These are phyloP conservation scores for Agonopterix heracliana DNA, from an alignment of 2,888 invertebrate genomes.

Conservation along the genomic window DNA sequence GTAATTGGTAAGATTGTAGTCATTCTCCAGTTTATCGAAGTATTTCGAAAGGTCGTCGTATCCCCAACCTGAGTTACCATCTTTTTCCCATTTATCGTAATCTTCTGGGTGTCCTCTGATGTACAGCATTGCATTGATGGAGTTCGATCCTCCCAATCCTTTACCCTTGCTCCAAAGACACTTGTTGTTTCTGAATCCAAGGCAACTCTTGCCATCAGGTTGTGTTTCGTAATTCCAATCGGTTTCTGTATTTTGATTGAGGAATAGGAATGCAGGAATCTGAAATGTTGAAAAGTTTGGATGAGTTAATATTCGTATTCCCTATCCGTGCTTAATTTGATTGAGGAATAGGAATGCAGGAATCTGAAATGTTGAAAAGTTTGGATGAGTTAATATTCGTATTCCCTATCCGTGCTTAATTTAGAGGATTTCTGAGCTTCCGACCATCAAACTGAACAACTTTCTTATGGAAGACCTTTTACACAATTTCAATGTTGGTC, in stretches of 20 bases:
- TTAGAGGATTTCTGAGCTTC: no score
- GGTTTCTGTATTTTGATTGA: constrained; percentile 39
- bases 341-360: constrained; percentile 43
- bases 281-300: constrained; percentile 23
- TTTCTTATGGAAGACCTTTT: no score
- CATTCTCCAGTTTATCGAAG: constrained; percentile 58
- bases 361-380: constrained; percentile 33
- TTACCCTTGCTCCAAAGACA: constrained; percentile 80
- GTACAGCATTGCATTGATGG: constrained; percentile 79
- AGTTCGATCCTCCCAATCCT: constrained; percentile 77
- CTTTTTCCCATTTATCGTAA: constrained; percentile 71
- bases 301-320: neutral
- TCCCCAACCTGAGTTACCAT: constrained; percentile 73
- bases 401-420: no score
- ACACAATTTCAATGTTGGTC: no score
- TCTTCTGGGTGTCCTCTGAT: constrained; percentile 73
- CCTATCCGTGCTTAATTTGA: constrained; percentile 20
- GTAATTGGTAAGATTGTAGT: constrained; percentile 18
- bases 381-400: neutral
- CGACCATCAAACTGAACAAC: no score
- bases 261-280: constrained; percentile 46
- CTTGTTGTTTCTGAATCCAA: constrained; percentile 42
- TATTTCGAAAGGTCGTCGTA: constrained; percentile 63
- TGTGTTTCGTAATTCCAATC: constrained; percentile 76
- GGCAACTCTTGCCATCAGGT: constrained; percentile 43